These are phyloP conservation scores for Escarpia spicata DNA, from an alignment of 2,888 invertebrate genomes.

Conservation along the genomic window DNA sequence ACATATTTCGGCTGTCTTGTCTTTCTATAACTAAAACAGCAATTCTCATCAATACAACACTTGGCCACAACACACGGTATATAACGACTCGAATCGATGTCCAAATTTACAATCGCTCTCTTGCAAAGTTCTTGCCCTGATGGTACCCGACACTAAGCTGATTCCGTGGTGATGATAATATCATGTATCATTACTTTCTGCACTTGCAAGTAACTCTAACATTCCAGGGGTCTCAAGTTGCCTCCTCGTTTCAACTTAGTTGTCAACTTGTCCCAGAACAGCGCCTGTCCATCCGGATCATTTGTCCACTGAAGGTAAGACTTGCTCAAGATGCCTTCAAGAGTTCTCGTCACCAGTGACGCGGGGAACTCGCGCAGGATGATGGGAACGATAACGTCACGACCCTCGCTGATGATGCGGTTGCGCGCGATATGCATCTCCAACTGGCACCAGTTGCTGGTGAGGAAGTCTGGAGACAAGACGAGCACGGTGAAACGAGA, in stretches of 20 bases:
- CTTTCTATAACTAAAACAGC: background rate
- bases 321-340: conserved; percentile 58
- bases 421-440: conserved; percentile 79
- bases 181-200: background rate
- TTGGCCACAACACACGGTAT: background rate
- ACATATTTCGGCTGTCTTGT: background rate
- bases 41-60: no score
- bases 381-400: conserved; percentile 75
- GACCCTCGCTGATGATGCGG: conserved; percentile 56
- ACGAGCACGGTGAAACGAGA: conserved; percentile 75
- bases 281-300: conserved; percentile 22
- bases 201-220: background rate
- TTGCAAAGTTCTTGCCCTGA: background rate
- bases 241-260: background rate
- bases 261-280: conserved; percentile 27
- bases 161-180: background rate
- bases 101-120: background rate
- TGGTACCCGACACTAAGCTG: background rate
- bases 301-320: conserved; percentile 31
- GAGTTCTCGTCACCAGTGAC: conserved; percentile 71
- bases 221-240: background rate
- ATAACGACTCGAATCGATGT: background rate
- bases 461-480: conserved; percentile 73
- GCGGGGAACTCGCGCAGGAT: conserved; percentile 75
- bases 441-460: conserved; percentile 79